A percentile compares a stretch with the other conserved stretches of the same genome.
phyloP scores from a whole-genome alignment of 2,888 invertebrate species.

The Drosophila aldrichi region DNA sequence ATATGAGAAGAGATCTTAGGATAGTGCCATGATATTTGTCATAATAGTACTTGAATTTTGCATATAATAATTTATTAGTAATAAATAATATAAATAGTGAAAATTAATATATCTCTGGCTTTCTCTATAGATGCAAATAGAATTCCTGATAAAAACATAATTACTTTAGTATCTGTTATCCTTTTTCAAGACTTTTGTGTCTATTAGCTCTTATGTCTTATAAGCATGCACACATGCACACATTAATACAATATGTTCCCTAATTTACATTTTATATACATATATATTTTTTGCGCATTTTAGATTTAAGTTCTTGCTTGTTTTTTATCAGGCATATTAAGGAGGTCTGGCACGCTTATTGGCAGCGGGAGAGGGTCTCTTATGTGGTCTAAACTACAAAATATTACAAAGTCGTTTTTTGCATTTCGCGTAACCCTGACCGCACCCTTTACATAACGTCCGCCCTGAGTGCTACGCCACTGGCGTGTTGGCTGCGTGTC shows the following conservation, averaged over 20 bases:
- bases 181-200: too few relatives aligned
- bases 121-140: too few relatives aligned
- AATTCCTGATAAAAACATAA: too few relatives aligned
- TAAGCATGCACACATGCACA: background rate
- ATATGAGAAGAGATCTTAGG: too few relatives aligned
- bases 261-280: too few relatives aligned
- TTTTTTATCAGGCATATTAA: constrained; percentile 24
- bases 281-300: background rate
- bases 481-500: constrained; percentile 62
- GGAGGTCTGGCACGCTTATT: constrained; percentile 50
- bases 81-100: too few relatives aligned
- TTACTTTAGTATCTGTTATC: too few relatives aligned
- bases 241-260: background rate
- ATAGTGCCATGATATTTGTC: too few relatives aligned
- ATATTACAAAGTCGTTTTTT: constrained; percentile 16
- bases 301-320: background rate
- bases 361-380: constrained; percentile 19
- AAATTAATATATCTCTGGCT: too few relatives aligned
- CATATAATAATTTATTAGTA: too few relatives aligned
- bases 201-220: too few relatives aligned
- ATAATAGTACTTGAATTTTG: too few relatives aligned
- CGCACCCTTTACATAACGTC: constrained; percentile 52
- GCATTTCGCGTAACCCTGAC: constrained; percentile 50
- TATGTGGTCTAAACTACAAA: constrained; percentile 12
- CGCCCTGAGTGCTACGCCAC: background rate